Conservation (phyloP, 2,797 vertebrate genomes). For the Crossoptilon crossoptilon region DNA sequence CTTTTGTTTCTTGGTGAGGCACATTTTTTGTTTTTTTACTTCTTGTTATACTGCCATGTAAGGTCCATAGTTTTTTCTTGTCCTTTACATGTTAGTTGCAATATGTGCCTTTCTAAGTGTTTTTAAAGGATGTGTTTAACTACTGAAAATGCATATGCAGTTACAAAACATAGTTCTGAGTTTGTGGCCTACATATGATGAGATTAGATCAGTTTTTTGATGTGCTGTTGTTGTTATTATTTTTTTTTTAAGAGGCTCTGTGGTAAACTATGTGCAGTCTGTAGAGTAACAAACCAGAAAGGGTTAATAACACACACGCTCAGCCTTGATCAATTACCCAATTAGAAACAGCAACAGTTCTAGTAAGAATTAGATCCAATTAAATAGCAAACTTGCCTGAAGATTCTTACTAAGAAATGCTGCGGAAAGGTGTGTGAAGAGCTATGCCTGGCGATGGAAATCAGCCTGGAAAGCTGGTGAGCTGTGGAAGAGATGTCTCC, state of each 20-base stretch:
- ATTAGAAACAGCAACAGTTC: neutral
- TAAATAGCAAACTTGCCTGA: neutral
- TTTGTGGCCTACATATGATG: neutral
- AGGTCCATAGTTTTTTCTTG: neutral
- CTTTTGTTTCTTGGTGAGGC: neutral
- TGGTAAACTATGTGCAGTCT: neutral
- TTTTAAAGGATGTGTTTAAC: neutral
- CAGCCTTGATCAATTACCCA: neutral
- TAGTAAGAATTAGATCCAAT: neutral
- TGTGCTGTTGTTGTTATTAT: no score
- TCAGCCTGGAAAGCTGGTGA: neutral
- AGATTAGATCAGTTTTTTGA: neutral
- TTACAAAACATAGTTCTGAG: neutral
- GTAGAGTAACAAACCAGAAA: neutral
- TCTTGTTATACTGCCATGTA: neutral
- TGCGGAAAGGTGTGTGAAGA: neutral
- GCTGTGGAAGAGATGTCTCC: neutral
- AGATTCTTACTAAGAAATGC: neutral
- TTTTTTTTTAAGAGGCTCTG: neutral
- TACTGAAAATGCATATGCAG: neutral
- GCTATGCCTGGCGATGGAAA: neutral
- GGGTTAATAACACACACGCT: neutral
- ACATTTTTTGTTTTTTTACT: neutral
- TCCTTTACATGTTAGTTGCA: neutral
- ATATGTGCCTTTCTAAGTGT: neutral